Conservation (phyloP, 2,113 vertebrate genomes). For the Montifringilla adamsi region DNA sequence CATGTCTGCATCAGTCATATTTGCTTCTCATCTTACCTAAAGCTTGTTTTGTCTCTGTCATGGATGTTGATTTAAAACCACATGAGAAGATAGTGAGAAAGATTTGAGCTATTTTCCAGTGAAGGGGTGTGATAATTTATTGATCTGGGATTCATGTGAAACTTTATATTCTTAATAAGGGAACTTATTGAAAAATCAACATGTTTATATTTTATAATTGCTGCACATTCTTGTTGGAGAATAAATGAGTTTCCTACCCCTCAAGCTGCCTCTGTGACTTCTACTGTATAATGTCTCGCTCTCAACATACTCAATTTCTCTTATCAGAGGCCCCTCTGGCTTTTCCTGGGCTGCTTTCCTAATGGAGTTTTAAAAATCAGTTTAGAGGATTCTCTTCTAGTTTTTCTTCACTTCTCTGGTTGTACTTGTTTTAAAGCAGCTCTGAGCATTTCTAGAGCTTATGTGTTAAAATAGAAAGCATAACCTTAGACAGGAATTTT, state of each 20-base stretch:
- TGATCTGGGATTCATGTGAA: background rate
- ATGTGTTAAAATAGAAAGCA: background rate
- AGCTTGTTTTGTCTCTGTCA: background rate
- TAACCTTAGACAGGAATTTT: background rate
- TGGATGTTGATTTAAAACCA: background rate
- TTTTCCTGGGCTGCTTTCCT: background rate
- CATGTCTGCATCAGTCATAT: background rate
- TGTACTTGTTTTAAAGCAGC: background rate
- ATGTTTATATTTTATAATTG: background rate
- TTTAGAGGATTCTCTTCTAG: background rate
- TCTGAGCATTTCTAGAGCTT: background rate
- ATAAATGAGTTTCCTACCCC: background rate
- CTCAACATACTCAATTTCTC: background rate
- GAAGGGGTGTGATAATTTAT: background rate
- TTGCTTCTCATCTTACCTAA: background rate
- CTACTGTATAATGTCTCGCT: background rate
- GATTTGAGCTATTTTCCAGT: background rate
- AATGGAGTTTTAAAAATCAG: background rate
- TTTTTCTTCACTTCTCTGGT: background rate
- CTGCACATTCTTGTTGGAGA: background rate
- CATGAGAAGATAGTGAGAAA: background rate
- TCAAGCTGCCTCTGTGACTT: background rate
- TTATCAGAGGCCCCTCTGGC: slow-evolving; percentile 6
- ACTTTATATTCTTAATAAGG: background rate
- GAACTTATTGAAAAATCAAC: background rate